phyloP scores from a whole-genome alignment of 2,888 invertebrate genomes.

The Trichopoda pennipes region DNA sequence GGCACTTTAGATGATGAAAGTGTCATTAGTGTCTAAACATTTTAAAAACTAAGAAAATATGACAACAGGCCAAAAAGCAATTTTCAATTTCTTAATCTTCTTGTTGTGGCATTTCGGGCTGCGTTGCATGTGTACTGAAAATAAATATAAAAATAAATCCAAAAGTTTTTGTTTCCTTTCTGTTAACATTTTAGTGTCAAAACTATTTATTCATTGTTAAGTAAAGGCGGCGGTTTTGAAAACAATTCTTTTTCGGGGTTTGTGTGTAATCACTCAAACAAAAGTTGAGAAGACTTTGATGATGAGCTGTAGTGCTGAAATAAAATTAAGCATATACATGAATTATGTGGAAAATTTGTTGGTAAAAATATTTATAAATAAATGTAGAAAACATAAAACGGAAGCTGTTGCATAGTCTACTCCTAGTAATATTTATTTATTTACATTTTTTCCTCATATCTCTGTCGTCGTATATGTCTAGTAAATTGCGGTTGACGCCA shows the following conservation, averaged over 20 bases:
- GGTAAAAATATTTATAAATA: constrained; percentile 31
- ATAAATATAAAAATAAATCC: constrained; percentile 39
- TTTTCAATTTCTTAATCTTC: constrained; percentile 46
- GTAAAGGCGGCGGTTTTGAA: constrained; percentile 44
- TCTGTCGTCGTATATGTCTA: constrained; percentile 36
- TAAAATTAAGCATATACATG: constrained; percentile 30
- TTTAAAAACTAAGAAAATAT: constrained; percentile 38
- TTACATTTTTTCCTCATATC: constrained; percentile 18
- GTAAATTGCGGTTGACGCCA: constrained; percentile 63
- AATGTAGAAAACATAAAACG: constrained; percentile 53
- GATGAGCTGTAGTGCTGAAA: constrained; percentile 18
- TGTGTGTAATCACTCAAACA: constrained; percentile 52
- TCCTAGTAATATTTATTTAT: constrained; percentile 40
- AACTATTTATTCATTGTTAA: constrained; percentile 65
- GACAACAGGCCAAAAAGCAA: constrained; percentile 37
- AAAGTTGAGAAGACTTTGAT: constrained; percentile 32
- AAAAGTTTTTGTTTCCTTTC: constrained; percentile 19
- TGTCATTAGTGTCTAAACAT: constrained; percentile 58
- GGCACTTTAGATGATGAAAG: constrained; percentile 62
- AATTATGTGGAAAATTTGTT: constrained; percentile 12
- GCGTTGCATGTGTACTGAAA: constrained; percentile 56
- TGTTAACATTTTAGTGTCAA: constrained; percentile 65
- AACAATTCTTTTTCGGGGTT: constrained; percentile 6
- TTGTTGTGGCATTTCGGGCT: constrained; percentile 44
- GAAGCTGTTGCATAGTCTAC: constrained; percentile 53